Evolutionary conservation across 2,888 invertebrate genomes (phyloP).

Genomic region (Clusia tigrina): DNA sequence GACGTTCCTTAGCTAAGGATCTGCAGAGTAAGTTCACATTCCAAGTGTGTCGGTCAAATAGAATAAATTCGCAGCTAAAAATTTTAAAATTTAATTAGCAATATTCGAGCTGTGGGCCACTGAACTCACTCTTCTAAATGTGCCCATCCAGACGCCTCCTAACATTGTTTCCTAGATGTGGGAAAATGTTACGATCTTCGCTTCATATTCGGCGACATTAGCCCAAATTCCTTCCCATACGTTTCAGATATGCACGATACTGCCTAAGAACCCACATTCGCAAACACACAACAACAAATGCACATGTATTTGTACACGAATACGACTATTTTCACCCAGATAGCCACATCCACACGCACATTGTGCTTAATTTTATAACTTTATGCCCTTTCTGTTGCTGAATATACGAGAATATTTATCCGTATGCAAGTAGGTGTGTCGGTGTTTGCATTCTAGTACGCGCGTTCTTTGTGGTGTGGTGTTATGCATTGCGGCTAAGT

Average conservation of each 20-base stretch:
- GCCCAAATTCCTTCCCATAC: not conserved
- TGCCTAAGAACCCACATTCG: not conserved
- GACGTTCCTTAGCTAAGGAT: too few relatives aligned
- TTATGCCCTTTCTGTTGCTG: not conserved
- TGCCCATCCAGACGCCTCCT: too few relatives aligned
- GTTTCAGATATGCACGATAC: not conserved
- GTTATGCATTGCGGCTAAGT: not conserved
- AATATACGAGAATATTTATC: not conserved
- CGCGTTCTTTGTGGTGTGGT: not conserved
- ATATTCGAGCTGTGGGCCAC: too few relatives aligned
- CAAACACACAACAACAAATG: conserved; percentile 1
- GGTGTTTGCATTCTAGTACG: not conserved
- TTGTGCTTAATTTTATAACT: conserved; percentile 8
- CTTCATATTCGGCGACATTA: not conserved
- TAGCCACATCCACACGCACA: conserved; percentile 2
- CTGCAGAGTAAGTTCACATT: too few relatives aligned
- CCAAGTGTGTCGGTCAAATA: too few relatives aligned
- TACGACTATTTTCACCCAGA: not conserved
- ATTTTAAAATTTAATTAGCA: too few relatives aligned
- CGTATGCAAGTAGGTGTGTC: not conserved
- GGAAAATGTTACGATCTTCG: too few relatives aligned
- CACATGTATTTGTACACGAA: conserved; percentile 3
- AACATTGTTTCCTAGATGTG: too few relatives aligned
- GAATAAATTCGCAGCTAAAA: too few relatives aligned
- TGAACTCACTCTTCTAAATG: too few relatives aligned